Evolutionary conservation across 2,888 invertebrate species (phyloP).

Genomic region (Limnephilus rhombicus): DNA sequence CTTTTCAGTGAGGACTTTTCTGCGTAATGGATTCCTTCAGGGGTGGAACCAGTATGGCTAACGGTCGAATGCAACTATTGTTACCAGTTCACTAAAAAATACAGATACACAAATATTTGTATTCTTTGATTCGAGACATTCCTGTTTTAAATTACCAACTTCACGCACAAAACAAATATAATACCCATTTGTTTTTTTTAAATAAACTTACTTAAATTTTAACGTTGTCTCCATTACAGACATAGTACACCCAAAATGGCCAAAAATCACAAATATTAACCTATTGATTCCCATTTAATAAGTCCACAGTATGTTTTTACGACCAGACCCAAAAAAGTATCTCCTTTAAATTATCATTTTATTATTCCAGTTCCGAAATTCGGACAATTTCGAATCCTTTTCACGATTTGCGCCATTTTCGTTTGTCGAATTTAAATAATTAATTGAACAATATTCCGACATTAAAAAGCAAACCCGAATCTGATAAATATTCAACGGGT

Average conservation of each 20-base stretch:
- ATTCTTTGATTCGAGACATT: neutral
- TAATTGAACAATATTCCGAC: slow-evolving; percentile 19
- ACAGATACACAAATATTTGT: neutral
- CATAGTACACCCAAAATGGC: neutral
- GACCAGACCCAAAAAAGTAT: neutral
- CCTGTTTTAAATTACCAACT: neutral
- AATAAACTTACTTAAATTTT: neutral
- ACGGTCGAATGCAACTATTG: neutral
- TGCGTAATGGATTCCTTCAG: neutral
- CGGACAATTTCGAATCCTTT: neutral
- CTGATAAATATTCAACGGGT: slow-evolving; percentile 45
- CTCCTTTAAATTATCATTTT: neutral
- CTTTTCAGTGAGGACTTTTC: no score
- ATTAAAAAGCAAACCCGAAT: slow-evolving; percentile 22
- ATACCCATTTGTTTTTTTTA: neutral
- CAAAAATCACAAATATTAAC: neutral
- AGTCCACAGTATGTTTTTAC: neutral
- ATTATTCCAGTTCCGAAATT: neutral
- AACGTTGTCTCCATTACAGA: neutral
- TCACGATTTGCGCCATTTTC: neutral
- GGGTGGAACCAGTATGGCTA: neutral
- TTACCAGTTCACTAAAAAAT: neutral
- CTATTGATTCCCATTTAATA: neutral
- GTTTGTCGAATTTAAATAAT: slow-evolving; percentile 23
- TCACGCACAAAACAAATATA: neutral